Percentiles rank a stretch among this genome's conserved stretches.
Conservation (phyloP, 2,797 vertebrate genomes). For the Pyrocephalus nanus region DNA sequence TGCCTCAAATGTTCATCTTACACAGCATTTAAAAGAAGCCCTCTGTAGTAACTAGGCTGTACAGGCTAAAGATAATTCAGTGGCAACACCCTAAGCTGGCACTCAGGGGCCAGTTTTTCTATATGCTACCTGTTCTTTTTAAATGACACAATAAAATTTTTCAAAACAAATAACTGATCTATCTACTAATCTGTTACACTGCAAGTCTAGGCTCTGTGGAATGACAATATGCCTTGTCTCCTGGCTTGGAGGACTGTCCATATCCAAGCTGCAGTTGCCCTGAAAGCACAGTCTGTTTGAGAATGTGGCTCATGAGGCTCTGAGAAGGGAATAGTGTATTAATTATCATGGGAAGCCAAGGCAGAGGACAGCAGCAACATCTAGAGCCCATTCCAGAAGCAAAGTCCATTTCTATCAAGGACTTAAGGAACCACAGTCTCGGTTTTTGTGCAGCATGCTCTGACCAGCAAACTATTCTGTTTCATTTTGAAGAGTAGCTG, state of each 20-base stretch:
- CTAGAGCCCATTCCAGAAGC: not conserved
- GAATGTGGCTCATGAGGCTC: not conserved
- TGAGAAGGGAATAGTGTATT: too few relatives aligned
- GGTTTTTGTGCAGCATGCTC: not conserved
- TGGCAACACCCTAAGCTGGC: not conserved
- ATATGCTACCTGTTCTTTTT: not conserved
- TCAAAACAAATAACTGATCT: not conserved
- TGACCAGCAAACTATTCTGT: not conserved
- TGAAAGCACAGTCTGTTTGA: not conserved
- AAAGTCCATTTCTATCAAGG: not conserved
- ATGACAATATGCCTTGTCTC: fast-evolving
- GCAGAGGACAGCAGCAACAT: not conserved
- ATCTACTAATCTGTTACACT: not conserved
- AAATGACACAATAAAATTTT: not conserved
- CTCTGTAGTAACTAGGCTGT: not conserved
- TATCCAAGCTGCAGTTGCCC: not conserved
- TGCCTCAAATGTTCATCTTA: not conserved
- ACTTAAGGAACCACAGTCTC: not conserved
- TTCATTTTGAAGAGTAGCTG: not conserved
- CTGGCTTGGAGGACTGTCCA: not conserved
- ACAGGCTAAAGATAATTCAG: not conserved
- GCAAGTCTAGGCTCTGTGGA: not conserved
- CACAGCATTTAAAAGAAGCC: not conserved
- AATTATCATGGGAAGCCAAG: not conserved
- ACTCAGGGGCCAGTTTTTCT: not conserved